These are phyloP conservation scores for Sus cebifrons DNA, from an alignment of 2,797 vertebrate genomes.

Conservation along the genomic window DNA sequence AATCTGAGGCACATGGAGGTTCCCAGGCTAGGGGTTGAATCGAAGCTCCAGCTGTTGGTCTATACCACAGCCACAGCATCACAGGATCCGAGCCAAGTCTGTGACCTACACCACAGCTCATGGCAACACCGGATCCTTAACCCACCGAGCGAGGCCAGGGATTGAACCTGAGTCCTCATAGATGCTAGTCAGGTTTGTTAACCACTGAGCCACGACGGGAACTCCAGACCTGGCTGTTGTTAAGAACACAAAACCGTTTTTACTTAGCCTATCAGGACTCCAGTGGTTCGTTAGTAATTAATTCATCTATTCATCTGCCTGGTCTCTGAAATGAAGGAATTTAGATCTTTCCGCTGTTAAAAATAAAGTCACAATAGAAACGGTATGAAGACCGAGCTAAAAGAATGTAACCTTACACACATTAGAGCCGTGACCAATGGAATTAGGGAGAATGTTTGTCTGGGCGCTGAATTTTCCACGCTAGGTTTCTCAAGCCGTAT, in stretches of 20 bases:
- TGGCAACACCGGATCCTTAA: too few relatives aligned
- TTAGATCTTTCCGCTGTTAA: background rate
- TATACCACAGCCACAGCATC: too few relatives aligned
- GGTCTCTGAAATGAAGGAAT: background rate
- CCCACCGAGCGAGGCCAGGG: background rate
- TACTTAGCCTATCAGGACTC: too few relatives aligned
- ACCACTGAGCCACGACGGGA: background rate
- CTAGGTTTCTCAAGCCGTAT: background rate
- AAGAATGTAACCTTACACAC: background rate
- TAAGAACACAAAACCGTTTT: background rate
- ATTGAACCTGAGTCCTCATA: background rate
- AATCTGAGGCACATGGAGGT: too few relatives aligned
- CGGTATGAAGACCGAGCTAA: background rate
- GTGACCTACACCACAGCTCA: too few relatives aligned
- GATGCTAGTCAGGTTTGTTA: too few relatives aligned
- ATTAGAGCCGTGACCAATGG: background rate
- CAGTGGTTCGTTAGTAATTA: background rate
- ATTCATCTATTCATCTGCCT: background rate
- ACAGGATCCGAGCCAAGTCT: too few relatives aligned
- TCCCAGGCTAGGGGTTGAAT: too few relatives aligned
- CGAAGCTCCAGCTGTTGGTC: too few relatives aligned
- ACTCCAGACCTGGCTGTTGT: background rate
- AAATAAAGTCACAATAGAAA: background rate
- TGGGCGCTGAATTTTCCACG: background rate
- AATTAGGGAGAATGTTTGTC: background rate